Conservation (phyloP, 2,797 vertebrate genomes). For the Morus bassanus region DNA sequence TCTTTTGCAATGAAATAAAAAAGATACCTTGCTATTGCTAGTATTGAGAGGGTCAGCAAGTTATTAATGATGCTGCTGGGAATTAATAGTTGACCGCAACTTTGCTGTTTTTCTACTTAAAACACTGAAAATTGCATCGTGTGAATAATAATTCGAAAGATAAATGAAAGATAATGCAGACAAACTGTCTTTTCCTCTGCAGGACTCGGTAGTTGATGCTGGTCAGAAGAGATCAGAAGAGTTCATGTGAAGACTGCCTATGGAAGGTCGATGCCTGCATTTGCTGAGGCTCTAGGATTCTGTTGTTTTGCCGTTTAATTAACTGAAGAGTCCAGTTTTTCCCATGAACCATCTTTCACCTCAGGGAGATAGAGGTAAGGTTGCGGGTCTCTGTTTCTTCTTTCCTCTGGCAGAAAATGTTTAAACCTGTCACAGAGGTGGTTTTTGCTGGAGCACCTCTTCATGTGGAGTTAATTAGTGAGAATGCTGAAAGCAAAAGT, state of each 20-base stretch:
- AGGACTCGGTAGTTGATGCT: background rate
- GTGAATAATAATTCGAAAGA: background rate
- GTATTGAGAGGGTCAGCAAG: background rate
- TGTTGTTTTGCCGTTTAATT: background rate
- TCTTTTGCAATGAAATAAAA: background rate
- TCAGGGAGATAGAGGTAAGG: constrained; percentile 49
- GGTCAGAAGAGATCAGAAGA: background rate
- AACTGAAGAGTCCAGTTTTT: constrained; percentile 5
- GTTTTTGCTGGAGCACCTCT: background rate
- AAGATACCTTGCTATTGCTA: background rate
- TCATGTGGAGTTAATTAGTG: background rate
- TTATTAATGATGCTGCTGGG: background rate
- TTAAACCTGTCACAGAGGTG: background rate
- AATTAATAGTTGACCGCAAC: background rate
- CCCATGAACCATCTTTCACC: constrained; percentile 55
- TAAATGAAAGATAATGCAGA: background rate
- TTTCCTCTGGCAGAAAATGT: background rate
- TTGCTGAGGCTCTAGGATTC: constrained; percentile 15
- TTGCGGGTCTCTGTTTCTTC: background rate
- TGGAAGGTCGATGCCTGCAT: background rate
- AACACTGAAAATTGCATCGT: background rate
- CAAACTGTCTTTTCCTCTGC: background rate
- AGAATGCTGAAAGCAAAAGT: background rate
- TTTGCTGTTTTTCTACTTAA: background rate
- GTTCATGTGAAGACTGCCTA: background rate